A percentile compares a stretch with the other conserved stretches of the same genome.
phyloP scores from a whole-genome alignment of 2,113 vertebrate species.

The Candoia aspera region DNA sequence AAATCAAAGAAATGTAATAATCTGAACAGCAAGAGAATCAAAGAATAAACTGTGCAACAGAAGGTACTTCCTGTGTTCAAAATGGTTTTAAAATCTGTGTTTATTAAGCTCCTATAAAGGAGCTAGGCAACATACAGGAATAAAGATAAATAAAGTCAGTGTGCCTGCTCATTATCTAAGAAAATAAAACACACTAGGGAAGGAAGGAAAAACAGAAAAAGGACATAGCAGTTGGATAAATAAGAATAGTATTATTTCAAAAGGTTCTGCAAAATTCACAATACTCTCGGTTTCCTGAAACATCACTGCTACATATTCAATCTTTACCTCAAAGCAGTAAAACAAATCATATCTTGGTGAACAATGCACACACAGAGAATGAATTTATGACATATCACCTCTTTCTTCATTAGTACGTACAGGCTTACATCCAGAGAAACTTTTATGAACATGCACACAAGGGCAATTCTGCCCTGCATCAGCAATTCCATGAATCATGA shows the following conservation, averaged over 20 bases:
- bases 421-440: background rate
- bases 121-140: slow-evolving; percentile 5
- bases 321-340: background rate
- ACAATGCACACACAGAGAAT: background rate
- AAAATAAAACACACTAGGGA: background rate
- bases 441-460: background rate
- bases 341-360: background rate
- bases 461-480: background rate
- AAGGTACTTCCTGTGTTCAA: slow-evolving; percentile 8
- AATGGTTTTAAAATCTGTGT: slow-evolving; percentile 10
- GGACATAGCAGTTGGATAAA: background rate
- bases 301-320: background rate
- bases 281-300: background rate
- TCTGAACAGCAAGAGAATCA: slow-evolving; percentile 11
- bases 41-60: background rate
- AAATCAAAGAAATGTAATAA: slow-evolving; percentile 12
- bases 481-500: background rate
- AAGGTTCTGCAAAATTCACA: background rate
- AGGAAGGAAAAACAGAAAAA: background rate
- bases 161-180: background rate
- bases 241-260: background rate
- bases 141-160: slow-evolving; percentile 18
- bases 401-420: background rate
- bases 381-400: background rate
- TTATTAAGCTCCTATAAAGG: slow-evolving; percentile 13